Evolutionary conservation across 2,113 vertebrate species (phyloP).

Genomic region (Xiphophorus hellerii): DNA sequence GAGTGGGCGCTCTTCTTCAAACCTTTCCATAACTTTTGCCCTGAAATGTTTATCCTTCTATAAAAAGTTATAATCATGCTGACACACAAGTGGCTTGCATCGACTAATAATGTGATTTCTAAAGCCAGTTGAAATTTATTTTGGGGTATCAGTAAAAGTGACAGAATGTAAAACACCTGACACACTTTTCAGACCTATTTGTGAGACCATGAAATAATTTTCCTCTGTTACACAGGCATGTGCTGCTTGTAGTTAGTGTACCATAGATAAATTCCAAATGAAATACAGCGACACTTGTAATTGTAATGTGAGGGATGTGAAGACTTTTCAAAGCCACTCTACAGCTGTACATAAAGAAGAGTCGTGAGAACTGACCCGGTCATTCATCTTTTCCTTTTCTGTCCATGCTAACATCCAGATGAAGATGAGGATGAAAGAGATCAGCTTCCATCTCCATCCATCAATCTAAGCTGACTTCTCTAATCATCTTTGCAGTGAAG

Average conservation of each 20-base stretch:
- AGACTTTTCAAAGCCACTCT: background rate
- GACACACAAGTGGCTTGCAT: background rate
- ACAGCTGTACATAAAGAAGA: constrained; percentile 23
- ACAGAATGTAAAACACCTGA: background rate
- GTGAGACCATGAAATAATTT: background rate
- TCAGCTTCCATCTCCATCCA: constrained; percentile 62
- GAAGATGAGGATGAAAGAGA: constrained; percentile 72
- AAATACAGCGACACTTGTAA: background rate
- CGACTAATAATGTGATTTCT: background rate
- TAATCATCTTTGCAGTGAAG: constrained; percentile 68
- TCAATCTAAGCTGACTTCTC: constrained; percentile 61
- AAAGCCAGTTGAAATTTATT: background rate
- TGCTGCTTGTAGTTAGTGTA: background rate
- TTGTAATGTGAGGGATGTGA: background rate
- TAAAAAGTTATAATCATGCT: background rate
- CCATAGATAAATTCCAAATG: background rate
- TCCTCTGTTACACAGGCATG: background rate
- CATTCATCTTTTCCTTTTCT: constrained; percentile 57
- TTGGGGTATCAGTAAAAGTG: background rate
- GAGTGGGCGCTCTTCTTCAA: background rate
- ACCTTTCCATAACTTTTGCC: background rate
- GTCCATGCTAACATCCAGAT: constrained; percentile 59
- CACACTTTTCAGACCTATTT: background rate
- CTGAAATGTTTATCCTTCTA: background rate
- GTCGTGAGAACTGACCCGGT: constrained; percentile 29